Evolutionary conservation across 2,113 vertebrate genomes (phyloP), one percentile per base, ranked within the genome.

Genomic region (Calyptommatus sinebrachiatus): DNA sequence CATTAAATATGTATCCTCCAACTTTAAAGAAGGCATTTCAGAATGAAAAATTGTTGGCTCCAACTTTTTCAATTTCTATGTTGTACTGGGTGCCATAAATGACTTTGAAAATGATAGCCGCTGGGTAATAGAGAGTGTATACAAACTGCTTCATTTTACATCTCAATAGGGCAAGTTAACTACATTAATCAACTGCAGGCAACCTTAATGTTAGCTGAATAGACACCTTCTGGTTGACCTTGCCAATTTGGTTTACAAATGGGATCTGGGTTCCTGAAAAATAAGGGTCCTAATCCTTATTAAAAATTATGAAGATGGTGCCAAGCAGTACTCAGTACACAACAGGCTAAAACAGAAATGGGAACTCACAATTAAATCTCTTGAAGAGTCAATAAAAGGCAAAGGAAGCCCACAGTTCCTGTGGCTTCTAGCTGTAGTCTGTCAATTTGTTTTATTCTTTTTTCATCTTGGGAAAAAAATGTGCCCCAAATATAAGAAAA

Each of bases 81-180:
- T 90, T 90, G 77, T 16, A 57, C 63, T 76, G 74, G 62, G 79
- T 90, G 72, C 77, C 83, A 89, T 85, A 87, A 89, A 89, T 71
- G 0, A 86, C 79, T 90, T 84, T 75, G 84, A 88, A 90, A 89
- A 87, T 84, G 0, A 86, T 80, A 84, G 85, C 89, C 89, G 84
- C 46, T 87, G 86, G 88, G 84, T 85, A 89, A 86, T 84, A 73
- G 12, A 82, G 69, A 86, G 60, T 83, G 80, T 88, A 70, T 84
- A 90, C 85, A 89, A 91, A 87, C 86, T 80, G 81, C 83, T 90
- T 89, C 87, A 88, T 86, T 91, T 90, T 90, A 75, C 81, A 87
- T 86, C 76, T 84, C 83, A 88, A 24, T 79, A 73, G 74, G 57
- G 53, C 81, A 81, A 87, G 66, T n/a, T 83, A 71, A 75, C 85